phyloP scores from a whole-genome alignment of 2,888 invertebrate genomes.

The Latheticus oryzae region DNA sequence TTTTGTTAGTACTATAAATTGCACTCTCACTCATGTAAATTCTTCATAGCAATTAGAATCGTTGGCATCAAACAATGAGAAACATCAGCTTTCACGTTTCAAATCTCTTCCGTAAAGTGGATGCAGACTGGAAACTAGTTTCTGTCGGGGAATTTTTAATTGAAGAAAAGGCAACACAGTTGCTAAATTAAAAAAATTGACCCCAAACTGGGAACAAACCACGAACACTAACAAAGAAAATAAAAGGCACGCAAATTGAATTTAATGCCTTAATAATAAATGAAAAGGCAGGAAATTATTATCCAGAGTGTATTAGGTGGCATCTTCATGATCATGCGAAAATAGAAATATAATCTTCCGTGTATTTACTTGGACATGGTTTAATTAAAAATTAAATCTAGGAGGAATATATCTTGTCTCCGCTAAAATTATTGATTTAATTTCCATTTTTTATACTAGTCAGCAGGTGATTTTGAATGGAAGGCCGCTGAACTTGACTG shows the following conservation, averaged over 20 bases:
- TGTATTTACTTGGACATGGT: too few relatives aligned
- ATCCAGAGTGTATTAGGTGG: too few relatives aligned
- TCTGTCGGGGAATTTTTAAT: constrained; percentile 18
- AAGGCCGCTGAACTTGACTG: constrained; percentile 16
- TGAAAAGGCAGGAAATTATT: constrained; percentile 10
- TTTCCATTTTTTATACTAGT: constrained; percentile 2
- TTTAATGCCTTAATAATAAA: neutral
- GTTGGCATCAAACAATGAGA: constrained; percentile 10
- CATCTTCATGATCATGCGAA: neutral
- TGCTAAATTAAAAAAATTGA: neutral
- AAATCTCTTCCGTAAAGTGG: neutral
- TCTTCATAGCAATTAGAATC: constrained; percentile 16
- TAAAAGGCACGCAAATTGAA: constrained; percentile 1
- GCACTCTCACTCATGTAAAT: constrained; percentile 21
- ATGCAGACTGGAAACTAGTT: constrained; percentile 14
- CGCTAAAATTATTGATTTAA: constrained; percentile 5
- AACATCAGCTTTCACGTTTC: constrained; percentile 24
- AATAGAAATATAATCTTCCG: neutral
- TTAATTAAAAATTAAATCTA: constrained; percentile 9
- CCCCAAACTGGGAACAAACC: constrained; percentile 1
- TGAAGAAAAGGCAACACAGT: constrained; percentile 1
- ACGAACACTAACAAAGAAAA: neutral
- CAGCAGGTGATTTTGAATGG: constrained; percentile 11
- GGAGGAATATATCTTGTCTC: constrained; percentile 4
- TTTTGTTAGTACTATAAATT: neutral